A percentile compares a stretch with the other conserved stretches of the same genome.
Evolutionary conservation across 2,797 vertebrate species (phyloP).

Genomic region (Myiotriccus ornatus): DNA sequence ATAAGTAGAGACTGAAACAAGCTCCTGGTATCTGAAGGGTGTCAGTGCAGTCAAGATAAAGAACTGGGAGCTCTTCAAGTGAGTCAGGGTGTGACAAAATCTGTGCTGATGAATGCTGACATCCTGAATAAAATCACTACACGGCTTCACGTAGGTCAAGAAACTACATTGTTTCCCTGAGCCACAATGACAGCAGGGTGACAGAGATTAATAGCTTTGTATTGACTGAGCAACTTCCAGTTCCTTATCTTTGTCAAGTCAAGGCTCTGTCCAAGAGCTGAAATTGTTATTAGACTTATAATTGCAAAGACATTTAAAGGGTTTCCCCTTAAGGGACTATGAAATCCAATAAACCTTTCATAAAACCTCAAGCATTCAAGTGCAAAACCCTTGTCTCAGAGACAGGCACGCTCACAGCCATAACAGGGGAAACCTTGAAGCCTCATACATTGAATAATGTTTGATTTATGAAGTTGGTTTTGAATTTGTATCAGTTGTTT

Average conservation of each 20-base stretch:
- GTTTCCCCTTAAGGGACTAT: conserved; percentile 92
- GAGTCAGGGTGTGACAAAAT: conserved; percentile 79
- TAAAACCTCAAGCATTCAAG: conserved; percentile 80
- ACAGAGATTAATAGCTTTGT: conserved; percentile 93
- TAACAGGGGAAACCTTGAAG: conserved; percentile 78
- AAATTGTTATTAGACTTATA: conserved; percentile 97
- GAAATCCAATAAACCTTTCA: conserved; percentile 98
- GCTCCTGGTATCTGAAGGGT: conserved; percentile 69
- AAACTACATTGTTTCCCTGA: conserved; percentile 85
- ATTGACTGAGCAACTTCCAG: conserved; percentile 90
- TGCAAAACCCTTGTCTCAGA: conserved; percentile 70
- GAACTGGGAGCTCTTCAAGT: conserved; percentile 73
- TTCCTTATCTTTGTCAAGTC: conserved; percentile 91
- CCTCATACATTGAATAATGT: conserved; percentile 80
- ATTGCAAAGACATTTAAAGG: conserved; percentile 97
- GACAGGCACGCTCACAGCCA: conserved; percentile 66
- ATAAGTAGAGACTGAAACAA: conserved; percentile 64
- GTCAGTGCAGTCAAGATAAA: conserved; percentile 74
- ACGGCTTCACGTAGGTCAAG: conserved; percentile 83
- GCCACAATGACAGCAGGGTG: conserved; percentile 84
- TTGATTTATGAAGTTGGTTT: conserved; percentile 88
- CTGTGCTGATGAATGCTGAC: conserved; percentile 84
- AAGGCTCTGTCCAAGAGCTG: conserved; percentile 86
- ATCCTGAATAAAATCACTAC: conserved; percentile 82
- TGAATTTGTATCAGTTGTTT: conserved; percentile 87